phyloP scores from a whole-genome alignment of 2,888 invertebrate genomes.

The Mantis religiosa region DNA sequence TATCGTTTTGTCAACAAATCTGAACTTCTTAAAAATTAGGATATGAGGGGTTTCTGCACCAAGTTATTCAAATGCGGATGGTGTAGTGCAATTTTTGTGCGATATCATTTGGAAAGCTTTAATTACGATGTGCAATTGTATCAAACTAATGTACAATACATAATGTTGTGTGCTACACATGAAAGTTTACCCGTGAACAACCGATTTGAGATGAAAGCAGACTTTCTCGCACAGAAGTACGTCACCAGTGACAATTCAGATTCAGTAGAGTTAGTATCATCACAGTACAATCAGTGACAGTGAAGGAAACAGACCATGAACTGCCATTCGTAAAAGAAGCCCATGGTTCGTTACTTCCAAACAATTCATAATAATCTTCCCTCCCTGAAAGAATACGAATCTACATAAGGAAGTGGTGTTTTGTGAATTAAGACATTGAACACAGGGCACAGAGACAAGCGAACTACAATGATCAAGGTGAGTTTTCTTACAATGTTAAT shows the following conservation, averaged over 20 bases:
- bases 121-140: no score
- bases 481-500: neutral
- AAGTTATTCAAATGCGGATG: no score
- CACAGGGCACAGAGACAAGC: neutral
- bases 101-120: no score
- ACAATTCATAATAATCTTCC: neutral
- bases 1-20: no score
- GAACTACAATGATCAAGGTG: neutral
- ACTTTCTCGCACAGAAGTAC: neutral
- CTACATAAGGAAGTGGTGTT: neutral
- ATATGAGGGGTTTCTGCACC: no score
- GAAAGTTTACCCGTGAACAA: no score
- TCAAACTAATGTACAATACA: no score
- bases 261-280: neutral
- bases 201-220: neutral
- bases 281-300: neutral
- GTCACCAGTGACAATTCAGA: neutral
- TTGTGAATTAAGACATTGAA: neutral
- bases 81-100: no score
- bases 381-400: neutral
- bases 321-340: neutral
- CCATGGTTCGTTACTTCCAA: neutral
- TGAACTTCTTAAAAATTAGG: no score
- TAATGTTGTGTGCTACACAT: no score
- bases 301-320: neutral